Evolutionary conservation across 2,113 vertebrate species (phyloP), one percentile per base, ranked within the genome.

Genomic region (Corythoichthys haematopterus): DNA sequence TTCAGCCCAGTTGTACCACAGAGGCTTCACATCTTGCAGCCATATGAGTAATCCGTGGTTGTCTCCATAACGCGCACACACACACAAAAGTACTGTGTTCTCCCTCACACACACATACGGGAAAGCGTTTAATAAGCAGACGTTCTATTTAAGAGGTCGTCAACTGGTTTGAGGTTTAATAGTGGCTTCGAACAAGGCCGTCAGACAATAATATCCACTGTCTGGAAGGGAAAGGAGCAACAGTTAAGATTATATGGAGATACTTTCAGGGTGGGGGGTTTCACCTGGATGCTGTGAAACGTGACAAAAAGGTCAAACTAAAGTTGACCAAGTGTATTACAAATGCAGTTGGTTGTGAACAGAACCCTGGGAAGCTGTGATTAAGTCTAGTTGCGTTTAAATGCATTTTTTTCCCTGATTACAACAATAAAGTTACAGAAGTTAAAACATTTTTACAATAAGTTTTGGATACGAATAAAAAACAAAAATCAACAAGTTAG

Each of bases 1-100:
- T 77, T 80, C 77, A 68, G 77, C 74, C 75, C 70, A 79, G 77
- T 84, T 81, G 68, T 80, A 88, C 87, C 87, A 60, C 87, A 85
- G 85, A 87, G 79, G 63, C 80, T 88, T 64, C 83, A 90, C 88
- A 90, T 88, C 78, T 90, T 90, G 88, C 85, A 78, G 85, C 88
- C 88, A 88, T 88, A 88, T 90, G 88, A 88, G 74, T 68, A 68
- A 78, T 76, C 73, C 76, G 65, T 53, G 81, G 83, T 76, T 74
- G 83, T 80, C 80, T 83, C 80, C 68, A 52, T 65, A 65, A 74
- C 20, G 33, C 53, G 13, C 53, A 56, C 12, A 35, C 53, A 56
- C 28, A 56, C 53, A 56, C 53, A 33, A 55, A 66, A 78, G 70
- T 53, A 51, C 69, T 72, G 66, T 64, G 73, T 79, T 81, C 74